Conservation (phyloP, 2,113 vertebrate genomes). For the Nestor notabilis region DNA sequence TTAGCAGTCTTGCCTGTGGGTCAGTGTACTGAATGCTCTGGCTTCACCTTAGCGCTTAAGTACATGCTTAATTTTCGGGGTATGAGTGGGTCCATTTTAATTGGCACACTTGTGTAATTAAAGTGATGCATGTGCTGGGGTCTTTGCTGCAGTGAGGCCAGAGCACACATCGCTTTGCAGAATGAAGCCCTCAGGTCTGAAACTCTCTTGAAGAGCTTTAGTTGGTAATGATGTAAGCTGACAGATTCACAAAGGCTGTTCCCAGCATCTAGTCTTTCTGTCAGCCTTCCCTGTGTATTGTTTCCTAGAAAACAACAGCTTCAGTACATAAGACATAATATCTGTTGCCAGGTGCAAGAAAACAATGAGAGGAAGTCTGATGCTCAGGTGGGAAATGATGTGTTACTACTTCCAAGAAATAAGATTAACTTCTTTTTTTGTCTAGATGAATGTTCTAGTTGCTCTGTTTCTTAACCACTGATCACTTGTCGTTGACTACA, state of each 20-base stretch:
- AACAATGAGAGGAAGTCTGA: constrained; percentile 19
- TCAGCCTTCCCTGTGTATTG: not conserved
- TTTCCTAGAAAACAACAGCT: constrained; percentile 15
- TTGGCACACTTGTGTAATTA: not conserved
- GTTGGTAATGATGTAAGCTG: not conserved
- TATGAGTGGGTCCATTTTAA: rapidly evolving
- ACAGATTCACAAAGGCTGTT: constrained; percentile 34
- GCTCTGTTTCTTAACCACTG: not conserved
- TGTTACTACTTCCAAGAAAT: not conserved
- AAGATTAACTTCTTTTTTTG: not conserved
- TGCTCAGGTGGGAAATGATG: constrained; percentile 24
- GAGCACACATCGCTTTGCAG: not conserved
- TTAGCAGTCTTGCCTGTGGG: not conserved
- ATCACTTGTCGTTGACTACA: not conserved
- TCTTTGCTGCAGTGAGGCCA: not conserved
- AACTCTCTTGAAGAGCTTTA: not conserved
- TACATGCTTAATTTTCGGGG: not conserved
- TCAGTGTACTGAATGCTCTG: not conserved
- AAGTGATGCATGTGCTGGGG: not conserved
- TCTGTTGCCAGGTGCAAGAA: constrained; percentile 34
- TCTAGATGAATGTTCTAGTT: not conserved
- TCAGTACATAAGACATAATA: not conserved
- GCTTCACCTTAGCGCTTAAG: not conserved
- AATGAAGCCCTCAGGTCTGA: not conserved
- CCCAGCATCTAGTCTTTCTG: not conserved